A percentile compares a stretch with the other conserved stretches of the same genome.
Conservation (phyloP, 2,113 vertebrate species). For the Hyaena hyaena region DNA sequence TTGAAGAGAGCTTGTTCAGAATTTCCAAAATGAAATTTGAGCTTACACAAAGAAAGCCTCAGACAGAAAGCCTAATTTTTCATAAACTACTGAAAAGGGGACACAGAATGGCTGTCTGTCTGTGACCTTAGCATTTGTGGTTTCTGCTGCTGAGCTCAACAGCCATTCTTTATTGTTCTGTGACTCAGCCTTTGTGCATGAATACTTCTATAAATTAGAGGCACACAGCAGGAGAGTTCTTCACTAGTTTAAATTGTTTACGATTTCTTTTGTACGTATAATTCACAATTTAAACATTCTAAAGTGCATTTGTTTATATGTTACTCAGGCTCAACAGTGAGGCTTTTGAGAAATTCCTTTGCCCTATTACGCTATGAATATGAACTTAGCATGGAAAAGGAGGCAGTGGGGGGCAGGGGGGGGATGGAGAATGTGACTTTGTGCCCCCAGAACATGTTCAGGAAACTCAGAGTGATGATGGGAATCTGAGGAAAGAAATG, state of each 20-base stretch:
- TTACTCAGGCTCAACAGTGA: not conserved
- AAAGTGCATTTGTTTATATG: slow-evolving; percentile 45
- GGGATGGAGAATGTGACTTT: not conserved
- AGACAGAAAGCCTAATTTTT: slow-evolving; percentile 71
- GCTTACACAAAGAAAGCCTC: slow-evolving; percentile 66
- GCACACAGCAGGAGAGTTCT: not conserved
- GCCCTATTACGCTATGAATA: not conserved
- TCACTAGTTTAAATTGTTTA: slow-evolving; percentile 53
- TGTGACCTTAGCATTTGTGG: slow-evolving; percentile 33
- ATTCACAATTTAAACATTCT: slow-evolving; percentile 62
- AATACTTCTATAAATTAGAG: not conserved
- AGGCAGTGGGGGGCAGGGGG: not conserved
- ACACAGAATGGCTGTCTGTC: not conserved
- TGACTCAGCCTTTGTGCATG: not conserved
- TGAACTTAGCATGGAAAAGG: not conserved
- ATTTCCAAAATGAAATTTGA: slow-evolving; percentile 68
- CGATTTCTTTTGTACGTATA: slow-evolving; percentile 51
- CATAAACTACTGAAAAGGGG: slow-evolving; percentile 44
- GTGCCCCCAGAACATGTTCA: not conserved
- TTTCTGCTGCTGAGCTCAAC: not conserved
- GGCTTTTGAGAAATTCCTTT: slow-evolving; percentile 7
- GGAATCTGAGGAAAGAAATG: not conserved
- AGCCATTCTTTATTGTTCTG: slow-evolving; percentile 38
- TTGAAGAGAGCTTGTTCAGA: slow-evolving; percentile 49
- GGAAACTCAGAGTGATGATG: not conserved